Evolutionary conservation across 2,888 invertebrate genomes (phyloP), one percentile per base, ranked within the genome.

Genomic region (Stramonita haemastoma): DNA sequence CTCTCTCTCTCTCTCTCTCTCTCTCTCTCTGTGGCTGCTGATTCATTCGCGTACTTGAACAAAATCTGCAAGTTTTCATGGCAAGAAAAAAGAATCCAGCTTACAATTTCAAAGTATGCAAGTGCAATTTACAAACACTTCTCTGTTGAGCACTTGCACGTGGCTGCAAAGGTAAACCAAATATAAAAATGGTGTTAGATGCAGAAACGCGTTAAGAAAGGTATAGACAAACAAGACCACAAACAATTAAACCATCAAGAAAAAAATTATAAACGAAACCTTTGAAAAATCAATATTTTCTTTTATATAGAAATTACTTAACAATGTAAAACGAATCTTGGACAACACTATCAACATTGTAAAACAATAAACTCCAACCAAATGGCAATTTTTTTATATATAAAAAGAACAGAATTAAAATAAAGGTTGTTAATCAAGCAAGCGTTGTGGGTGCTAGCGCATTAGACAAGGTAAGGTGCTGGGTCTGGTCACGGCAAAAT

Each of bases 401-500:
- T 26, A 73, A 26, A 73, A n/a, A n/a, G n/a, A 73, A 73, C 26
- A 73, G n/a, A n/a, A 70, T 22, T 5, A 70, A 73, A 73, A 29
- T 0, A 73, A 8, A 73, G 26, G 66, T n/a, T 8, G 73, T 11
- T 11, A 26, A n/a, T 73, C n/a, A 73, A 73, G 2, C 11, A n/a
- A 73, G n/a, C 11, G 26, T 70, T 70, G 22, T 22, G 22, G 6
- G 70, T 73, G 73, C 26, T 22, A 2, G 22, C 73, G 26, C 73
- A 73, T 73, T 73, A n/a, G 8, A n/a, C n/a, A 73, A 2, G 46
- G 46, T 46, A 11, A 11, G n/a, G 11, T 13, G 1, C 4, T 4
- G 19, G 81, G 36, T 83, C 46, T 13, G 36, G 81, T 46, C 81
- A 83, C 81, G 46, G 81, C 81, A 83, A 83, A 46, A 83, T 46